These are phyloP conservation scores for Criorhina ranunculi DNA, from an alignment of 2,888 invertebrate species.

Conservation along the genomic window DNA sequence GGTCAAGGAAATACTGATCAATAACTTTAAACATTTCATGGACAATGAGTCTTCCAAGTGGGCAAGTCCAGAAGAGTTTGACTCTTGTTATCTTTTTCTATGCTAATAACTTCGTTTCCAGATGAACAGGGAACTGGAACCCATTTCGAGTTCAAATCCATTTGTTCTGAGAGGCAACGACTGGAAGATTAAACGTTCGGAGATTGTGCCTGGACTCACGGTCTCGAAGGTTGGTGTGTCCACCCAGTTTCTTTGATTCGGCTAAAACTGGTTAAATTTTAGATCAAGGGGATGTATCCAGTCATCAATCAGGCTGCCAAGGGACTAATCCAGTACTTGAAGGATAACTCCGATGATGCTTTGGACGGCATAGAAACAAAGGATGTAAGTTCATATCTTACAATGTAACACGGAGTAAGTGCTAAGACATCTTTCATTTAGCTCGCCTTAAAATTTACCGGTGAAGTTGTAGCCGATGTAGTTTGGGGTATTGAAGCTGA, in stretches of 20 bases:
- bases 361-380: conserved; percentile 78
- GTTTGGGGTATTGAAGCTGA: conserved; percentile 82
- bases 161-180: conserved; percentile 78
- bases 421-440: conserved; percentile 50
- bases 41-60: conserved; percentile 80
- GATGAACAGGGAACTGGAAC: conserved; percentile 76
- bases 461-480: conserved; percentile 80
- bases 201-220: conserved; percentile 77
- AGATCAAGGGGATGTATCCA: conserved; percentile 76
- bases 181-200: conserved; percentile 79
- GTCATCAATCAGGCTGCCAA: conserved; percentile 55
- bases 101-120: conserved; percentile 7
- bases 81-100: neutral
- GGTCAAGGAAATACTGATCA: conserved; percentile 83
- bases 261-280: neutral
- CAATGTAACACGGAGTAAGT: no score
- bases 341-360: conserved; percentile 17
- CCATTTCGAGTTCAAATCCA: conserved; percentile 78
- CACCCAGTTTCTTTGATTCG: no score
- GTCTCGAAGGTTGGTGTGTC: conserved; percentile 30
- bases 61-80: conserved; percentile 62
- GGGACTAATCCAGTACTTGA: conserved; percentile 46
- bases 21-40: conserved; percentile 82
- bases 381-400: conserved; percentile 78
- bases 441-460: conserved; percentile 80